Conservation (phyloP, 2,888 invertebrate genomes). For the Microctonus aethiopoides region DNA sequence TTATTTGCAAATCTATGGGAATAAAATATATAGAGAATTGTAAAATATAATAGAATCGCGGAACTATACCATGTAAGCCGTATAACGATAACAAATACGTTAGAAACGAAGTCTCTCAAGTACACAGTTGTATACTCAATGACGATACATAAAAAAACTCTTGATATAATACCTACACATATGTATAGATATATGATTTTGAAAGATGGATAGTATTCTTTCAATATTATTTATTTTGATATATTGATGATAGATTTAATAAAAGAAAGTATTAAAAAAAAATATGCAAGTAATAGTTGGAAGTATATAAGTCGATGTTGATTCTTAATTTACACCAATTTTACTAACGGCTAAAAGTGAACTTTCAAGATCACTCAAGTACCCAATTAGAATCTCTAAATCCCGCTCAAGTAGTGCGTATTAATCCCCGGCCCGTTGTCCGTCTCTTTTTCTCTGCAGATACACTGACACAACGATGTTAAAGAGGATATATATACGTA, state of each 20-base stretch:
- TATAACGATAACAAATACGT: no score
- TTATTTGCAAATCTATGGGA: no score
- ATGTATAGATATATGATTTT: no score
- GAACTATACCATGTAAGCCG: no score
- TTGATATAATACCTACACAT: no score
- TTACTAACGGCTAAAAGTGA: slow-evolving; percentile 28
- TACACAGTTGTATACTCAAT: no score
- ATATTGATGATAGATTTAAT: neutral
- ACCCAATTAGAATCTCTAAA: slow-evolving; percentile 40
- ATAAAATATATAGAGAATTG: no score
- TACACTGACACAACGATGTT: neutral
- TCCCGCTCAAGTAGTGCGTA: slow-evolving; percentile 36
- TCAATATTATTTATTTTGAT: no score
- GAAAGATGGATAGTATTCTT: no score
- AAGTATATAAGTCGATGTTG: neutral
- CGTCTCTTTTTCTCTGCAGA: slow-evolving; percentile 26
- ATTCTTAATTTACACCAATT: slow-evolving; percentile 29
- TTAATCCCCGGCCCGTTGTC: slow-evolving; percentile 41
- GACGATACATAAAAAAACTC: no score
- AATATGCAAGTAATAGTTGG: neutral
- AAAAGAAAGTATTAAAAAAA: neutral
- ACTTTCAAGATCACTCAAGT: slow-evolving; percentile 34
- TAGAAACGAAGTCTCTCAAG: no score
- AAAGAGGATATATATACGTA: neutral
- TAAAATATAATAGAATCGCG: no score